phyloP scores from a whole-genome alignment of 2,888 invertebrate genomes.

The Dynastes tityus region DNA sequence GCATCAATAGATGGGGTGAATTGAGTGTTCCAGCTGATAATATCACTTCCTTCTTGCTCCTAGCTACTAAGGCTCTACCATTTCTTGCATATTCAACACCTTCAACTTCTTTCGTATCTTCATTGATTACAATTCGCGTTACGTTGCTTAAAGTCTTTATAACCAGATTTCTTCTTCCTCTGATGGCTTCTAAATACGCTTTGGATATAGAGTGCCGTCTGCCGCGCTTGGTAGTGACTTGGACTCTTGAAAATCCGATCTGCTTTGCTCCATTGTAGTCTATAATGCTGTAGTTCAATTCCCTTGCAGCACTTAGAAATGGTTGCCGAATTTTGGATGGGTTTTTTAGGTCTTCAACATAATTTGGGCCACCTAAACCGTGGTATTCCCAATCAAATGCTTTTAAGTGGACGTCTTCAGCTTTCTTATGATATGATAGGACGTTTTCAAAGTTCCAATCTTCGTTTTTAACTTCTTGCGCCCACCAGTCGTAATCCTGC shows the following conservation, averaged over 20 bases:
- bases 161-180: slow-evolving; percentile 70
- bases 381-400: slow-evolving; percentile 48
- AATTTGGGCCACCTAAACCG: slow-evolving; percentile 54
- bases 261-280: slow-evolving; percentile 56
- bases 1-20: slow-evolving; percentile 75
- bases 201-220: slow-evolving; percentile 73
- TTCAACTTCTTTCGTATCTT: slow-evolving; percentile 65
- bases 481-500: slow-evolving; percentile 89
- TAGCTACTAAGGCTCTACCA: slow-evolving; percentile 71
- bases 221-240: slow-evolving; percentile 70
- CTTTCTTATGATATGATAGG: slow-evolving; percentile 57
- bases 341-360: slow-evolving; percentile 47
- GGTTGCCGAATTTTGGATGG: slow-evolving; percentile 45
- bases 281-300: slow-evolving; percentile 59
- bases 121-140: slow-evolving; percentile 73
- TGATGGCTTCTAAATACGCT: slow-evolving; percentile 72
- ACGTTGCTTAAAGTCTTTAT: slow-evolving; percentile 73
- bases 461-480: slow-evolving; percentile 79
- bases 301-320: slow-evolving; percentile 53
- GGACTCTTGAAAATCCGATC: slow-evolving; percentile 66
- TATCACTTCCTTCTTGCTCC: slow-evolving; percentile 81
- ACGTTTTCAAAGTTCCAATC: slow-evolving; percentile 60
- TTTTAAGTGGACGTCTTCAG: slow-evolving; percentile 62
- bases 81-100: slow-evolving; percentile 67
- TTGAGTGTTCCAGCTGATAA: slow-evolving; percentile 78